Evolutionary conservation across 2,797 vertebrate genomes (phyloP), one percentile per base, ranked within the genome.

Genomic region (Tenualosa ilisha): DNA sequence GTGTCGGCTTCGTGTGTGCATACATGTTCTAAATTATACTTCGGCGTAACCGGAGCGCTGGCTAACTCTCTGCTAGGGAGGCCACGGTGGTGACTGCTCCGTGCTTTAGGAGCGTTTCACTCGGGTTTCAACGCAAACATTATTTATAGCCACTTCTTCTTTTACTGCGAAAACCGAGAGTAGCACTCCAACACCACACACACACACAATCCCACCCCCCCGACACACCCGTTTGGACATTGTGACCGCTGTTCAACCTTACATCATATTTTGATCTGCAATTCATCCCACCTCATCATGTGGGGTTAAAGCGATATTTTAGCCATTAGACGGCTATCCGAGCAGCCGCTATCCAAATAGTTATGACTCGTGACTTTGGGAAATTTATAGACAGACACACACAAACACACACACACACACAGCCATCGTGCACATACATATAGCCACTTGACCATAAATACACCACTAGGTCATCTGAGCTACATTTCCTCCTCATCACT

Each of bases 401-500:
- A n/a, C 53, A 85, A 54, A 24, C 46, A 56, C 24, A 51, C 43
- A 49, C 43, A 49, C 81, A 22, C 15, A 12, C 26, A 83, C 22
- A 6, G 31, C 31, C 17, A 72, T 12, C 63, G 5, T 68, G 11
- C 63, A 37, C 13, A 72, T 72, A 40, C 65, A 26, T 72, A 72
- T 20, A 72, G 26, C 26, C 65, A 9, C 65, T 15, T 40, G 31
- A 17, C 31, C 65, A 72, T 20, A 72, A 72, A 72, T 72, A 72
- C 65, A 72, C 31, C 31, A 3, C 65, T 15, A 15, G 65, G 31
- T 72, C 65, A 88, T 86, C 86, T 84, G 85, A 75, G 53, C 88
- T 84, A 91, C 91, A 89, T 87, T 88, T 94, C 88, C 89, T 91
- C 85, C 65, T 90, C 89, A 61, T n/a, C 91, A 91, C 90, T 93